Percentiles rank a stretch among this genome's conserved stretches.
Evolutionary conservation across 2,113 vertebrate genomes (phyloP).

Genomic region (Equus quagga): DNA sequence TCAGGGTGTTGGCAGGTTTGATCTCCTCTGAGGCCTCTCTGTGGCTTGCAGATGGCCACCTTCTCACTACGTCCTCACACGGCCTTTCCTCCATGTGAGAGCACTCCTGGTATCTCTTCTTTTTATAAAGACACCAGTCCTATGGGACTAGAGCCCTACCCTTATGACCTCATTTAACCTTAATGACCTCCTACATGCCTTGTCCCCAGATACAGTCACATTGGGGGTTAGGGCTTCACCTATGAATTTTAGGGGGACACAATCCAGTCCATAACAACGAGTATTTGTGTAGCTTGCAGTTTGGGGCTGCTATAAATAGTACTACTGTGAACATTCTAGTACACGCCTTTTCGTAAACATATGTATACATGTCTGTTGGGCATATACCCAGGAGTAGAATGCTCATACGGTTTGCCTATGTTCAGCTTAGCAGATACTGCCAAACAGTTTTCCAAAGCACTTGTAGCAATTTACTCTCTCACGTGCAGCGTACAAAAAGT

Average conservation of each 20-base stretch:
- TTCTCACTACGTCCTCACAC: background rate
- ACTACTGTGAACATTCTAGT: background rate
- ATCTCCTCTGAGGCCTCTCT: background rate
- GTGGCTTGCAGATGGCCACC: background rate
- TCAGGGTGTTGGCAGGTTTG: background rate
- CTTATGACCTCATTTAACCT: background rate
- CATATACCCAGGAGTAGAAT: background rate
- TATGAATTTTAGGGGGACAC: background rate
- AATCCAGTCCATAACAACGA: background rate
- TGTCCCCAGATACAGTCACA: background rate
- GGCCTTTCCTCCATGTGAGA: background rate
- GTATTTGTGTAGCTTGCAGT: background rate
- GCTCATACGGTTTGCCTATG: background rate
- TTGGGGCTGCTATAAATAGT: background rate
- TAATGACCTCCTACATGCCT: background rate
- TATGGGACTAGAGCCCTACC: background rate
- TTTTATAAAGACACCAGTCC: background rate
- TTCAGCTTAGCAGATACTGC: background rate
- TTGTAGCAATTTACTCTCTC: background rate
- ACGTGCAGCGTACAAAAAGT: background rate
- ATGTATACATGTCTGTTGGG: background rate
- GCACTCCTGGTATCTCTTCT: background rate
- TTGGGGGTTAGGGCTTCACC: background rate
- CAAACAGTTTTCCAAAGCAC: background rate
- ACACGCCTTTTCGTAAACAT: background rate